Evolutionary conservation across 2,888 invertebrate genomes (phyloP), one percentile per base, ranked within the genome.

Genomic region (Pyrocoelia pectoralis): DNA sequence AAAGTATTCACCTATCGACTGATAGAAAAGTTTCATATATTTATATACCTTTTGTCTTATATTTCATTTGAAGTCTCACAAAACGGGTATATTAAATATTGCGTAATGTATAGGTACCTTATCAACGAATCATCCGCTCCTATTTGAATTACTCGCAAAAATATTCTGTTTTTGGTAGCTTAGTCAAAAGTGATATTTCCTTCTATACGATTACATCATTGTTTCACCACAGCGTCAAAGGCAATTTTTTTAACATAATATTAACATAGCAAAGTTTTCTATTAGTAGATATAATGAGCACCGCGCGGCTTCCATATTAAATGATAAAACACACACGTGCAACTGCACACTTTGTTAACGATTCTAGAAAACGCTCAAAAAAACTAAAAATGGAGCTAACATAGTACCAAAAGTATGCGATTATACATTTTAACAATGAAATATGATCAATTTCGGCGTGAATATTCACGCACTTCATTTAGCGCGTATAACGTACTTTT

Each of bases 301-400:
- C 75, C 69, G 72, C 70, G 74, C 76, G 75, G 78, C 77, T 77
- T 77, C 74, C 75, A 76, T 73, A 74, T 69, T 67, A 70, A n/a
- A 57, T n/a, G 18, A 46, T 17, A 46, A 46, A 61, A 59, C 69
- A 14, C 71, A 75, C 73, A 71, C 69, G 72, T 76, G 74, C 77
- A 77, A 77, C 76, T 77, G 77, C 76, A 75, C 77, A 78, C 77
- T 75, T 77, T 76, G 76, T 77, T 78, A 75, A 75, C 72, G 73
- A 74, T 68, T 72, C 72, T 73, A 75, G 74, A 72, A 66, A 66
- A 68, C 68, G 69, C 67, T 61, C 48, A 54, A 56, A n/a, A n/a
- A 33, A 33, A 33, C 33, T n/a, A 33, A 33, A 33, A n/a, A 49
- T 15, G 57, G 67, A 64, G 66, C 67, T 24, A 24, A 24, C 54